A percentile compares a stretch with the other conserved stretches of the same genome.
phyloP scores from a whole-genome alignment of 2,888 invertebrate species.

The Nemotelus pantherinus region DNA sequence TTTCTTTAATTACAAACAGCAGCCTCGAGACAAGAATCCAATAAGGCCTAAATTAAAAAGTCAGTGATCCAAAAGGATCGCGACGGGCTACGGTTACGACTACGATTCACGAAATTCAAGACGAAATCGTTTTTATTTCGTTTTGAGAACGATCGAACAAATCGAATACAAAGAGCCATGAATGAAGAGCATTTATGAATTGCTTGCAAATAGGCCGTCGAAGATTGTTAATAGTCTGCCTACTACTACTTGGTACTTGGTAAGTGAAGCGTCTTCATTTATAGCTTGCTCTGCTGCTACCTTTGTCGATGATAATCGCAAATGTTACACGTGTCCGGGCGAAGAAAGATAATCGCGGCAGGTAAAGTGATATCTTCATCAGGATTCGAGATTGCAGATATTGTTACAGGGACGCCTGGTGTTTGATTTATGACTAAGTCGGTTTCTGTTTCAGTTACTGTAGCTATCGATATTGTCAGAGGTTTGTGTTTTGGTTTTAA shows the following conservation, averaged over 20 bases:
- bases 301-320: slow-evolving; percentile 32
- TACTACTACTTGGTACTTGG: slow-evolving; percentile 15
- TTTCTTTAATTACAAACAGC: slow-evolving; percentile 25
- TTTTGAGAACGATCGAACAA: too few species aligned
- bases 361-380: slow-evolving; percentile 45
- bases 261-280: slow-evolving; percentile 17
- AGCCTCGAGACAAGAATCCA: slow-evolving; percentile 8
- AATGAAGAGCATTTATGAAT: background rate
- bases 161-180: too few species aligned
- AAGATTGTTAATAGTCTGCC: slow-evolving; percentile 29
- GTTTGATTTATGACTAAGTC: slow-evolving; percentile 42
- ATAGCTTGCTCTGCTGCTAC: slow-evolving; percentile 13
- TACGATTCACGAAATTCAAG: background rate
- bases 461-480: too few species aligned
- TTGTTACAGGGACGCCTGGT: slow-evolving; percentile 40
- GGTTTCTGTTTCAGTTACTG: too few species aligned
- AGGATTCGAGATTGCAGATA: slow-evolving; percentile 32
- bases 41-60: slow-evolving; percentile 23
- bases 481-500: too few species aligned
- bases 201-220: slow-evolving; percentile 28
- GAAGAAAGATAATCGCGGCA: slow-evolving; percentile 11
- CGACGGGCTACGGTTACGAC: background rate
- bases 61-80: background rate
- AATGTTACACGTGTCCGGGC: slow-evolving; percentile 30
- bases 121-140: background rate